Evolutionary conservation across 2,797 vertebrate species (phyloP).

Genomic region (Eulemur coronatus): DNA sequence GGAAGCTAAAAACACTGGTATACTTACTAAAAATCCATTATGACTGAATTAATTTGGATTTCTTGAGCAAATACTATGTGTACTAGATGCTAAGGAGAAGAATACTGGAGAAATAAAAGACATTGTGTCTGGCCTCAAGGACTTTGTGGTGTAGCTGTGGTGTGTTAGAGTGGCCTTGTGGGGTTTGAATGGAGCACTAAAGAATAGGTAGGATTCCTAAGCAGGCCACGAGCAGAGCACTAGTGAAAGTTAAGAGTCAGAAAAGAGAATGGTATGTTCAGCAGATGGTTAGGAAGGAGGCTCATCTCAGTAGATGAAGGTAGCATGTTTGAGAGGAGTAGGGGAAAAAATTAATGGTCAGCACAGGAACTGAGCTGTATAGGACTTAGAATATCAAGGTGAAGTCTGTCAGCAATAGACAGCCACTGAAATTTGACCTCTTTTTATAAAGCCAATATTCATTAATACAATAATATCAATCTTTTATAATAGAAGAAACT

Average conservation of each 20-base stretch:
- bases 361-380: not conserved
- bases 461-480: slow-evolving; percentile 24
- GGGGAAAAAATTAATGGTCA: not conserved
- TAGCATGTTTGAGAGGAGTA: not conserved
- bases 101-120: slow-evolving; percentile 46
- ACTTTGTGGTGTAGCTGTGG: not conserved
- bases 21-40: not conserved
- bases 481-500: slow-evolving; percentile 21
- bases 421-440: not conserved
- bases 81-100: not conserved
- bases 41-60: not conserved
- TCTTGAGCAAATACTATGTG: not conserved
- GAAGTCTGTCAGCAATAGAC: not conserved
- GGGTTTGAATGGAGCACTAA: slow-evolving; percentile 13
- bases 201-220: slow-evolving; percentile 10
- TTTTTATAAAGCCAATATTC: slow-evolving; percentile 44
- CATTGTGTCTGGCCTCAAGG: not conserved
- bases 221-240: not conserved
- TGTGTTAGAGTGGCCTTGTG: not conserved
- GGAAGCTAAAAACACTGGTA: not conserved
- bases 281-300: not conserved
- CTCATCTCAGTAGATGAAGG: not conserved
- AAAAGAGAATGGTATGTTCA: not conserved
- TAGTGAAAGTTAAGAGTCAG: not conserved
- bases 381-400: not conserved